Evolutionary conservation across 2,113 vertebrate species (phyloP).

Genomic region (Pleuronectes platessa): DNA sequence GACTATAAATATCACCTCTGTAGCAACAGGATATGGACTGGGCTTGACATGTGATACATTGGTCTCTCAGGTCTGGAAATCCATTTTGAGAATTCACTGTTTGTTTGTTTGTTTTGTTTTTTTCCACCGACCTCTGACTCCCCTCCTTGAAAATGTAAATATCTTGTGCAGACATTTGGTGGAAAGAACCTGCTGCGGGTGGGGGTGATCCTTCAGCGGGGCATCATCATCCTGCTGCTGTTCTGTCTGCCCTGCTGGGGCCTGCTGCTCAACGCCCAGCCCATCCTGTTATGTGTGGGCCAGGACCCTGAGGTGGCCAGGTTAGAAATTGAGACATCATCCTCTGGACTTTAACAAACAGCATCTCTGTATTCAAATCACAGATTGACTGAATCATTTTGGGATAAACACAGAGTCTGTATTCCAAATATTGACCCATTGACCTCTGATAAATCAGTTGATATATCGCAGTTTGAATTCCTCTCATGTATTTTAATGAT

Average conservation of each 20-base stretch:
- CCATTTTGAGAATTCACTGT: neutral
- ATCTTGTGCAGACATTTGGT: constrained; percentile 85
- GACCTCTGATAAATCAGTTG: neutral
- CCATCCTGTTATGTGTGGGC: constrained; percentile 83
- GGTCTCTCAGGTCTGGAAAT: constrained; percentile 89
- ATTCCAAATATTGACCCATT: neutral
- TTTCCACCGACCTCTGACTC: neutral
- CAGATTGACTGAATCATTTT: neutral
- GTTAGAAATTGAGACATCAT: constrained; percentile 67
- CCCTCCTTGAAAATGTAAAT: neutral
- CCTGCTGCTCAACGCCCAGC: constrained; percentile 88
- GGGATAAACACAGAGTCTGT: too few species aligned
- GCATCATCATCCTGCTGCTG: constrained; percentile 87
- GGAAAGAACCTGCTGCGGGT: constrained; percentile 87
- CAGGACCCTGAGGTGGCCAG: constrained; percentile 89
- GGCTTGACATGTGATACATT: constrained; percentile 90
- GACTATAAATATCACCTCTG: constrained; percentile 88
- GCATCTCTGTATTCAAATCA: neutral
- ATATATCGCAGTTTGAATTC: neutral
- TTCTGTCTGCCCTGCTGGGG: constrained; percentile 94
- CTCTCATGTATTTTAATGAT: neutral
- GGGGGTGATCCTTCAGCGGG: constrained; percentile 90
- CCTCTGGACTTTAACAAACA: neutral
- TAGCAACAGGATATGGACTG: constrained; percentile 88
- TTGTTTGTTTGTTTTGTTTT: neutral